Conservation (phyloP, 2,888 invertebrate species). For the Zygogramma bicolorata region DNA sequence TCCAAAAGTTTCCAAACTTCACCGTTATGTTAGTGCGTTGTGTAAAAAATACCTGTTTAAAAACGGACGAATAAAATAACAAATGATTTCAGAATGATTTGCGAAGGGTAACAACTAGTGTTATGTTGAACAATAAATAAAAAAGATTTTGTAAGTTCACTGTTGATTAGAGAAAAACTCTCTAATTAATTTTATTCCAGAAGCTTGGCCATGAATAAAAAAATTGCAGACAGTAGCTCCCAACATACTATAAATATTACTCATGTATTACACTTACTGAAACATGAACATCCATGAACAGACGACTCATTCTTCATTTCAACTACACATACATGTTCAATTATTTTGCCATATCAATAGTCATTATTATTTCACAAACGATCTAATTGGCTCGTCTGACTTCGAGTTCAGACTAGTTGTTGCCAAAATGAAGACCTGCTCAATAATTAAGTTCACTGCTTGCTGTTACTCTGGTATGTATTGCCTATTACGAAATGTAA, state of each 20-base stretch:
- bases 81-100: too few relatives aligned
- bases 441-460: not conserved
- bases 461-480: conserved; percentile 21
- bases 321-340: not conserved
- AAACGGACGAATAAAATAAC: too few relatives aligned
- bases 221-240: too few relatives aligned
- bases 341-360: not conserved
- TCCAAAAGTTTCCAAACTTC: too few relatives aligned
- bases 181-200: too few relatives aligned
- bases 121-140: too few relatives aligned
- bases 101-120: too few relatives aligned
- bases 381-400: not conserved
- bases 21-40: too few relatives aligned
- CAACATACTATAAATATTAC: not conserved
- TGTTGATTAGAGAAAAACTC: too few relatives aligned
- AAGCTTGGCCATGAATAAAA: too few relatives aligned
- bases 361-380: not conserved
- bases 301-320: not conserved
- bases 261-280: not conserved
- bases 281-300: not conserved
- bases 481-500: conserved; percentile 33
- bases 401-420: not conserved
- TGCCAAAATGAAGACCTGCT: not conserved
- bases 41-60: too few relatives aligned
- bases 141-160: too few relatives aligned